A percentile compares a stretch with the other conserved stretches of the same genome.
phyloP scores from a whole-genome alignment of 2,888 invertebrate species.

The Acrocyrtus sp. region DNA sequence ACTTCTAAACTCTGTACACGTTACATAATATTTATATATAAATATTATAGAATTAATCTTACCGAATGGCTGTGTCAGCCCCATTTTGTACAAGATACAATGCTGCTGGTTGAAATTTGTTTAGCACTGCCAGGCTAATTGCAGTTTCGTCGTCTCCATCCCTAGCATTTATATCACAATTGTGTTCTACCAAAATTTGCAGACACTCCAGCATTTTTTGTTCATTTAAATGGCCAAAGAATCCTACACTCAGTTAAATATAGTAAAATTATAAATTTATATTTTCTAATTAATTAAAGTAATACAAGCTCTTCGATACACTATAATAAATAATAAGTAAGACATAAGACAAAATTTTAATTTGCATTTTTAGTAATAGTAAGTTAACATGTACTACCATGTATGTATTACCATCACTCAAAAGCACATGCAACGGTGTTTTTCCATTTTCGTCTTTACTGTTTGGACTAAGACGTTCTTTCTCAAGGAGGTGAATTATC shows the following conservation, averaged over 20 bases:
- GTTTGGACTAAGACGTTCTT: background rate
- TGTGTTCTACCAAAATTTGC: conserved; percentile 1
- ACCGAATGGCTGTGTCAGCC: conserved; percentile 35
- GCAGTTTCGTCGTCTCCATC: conserved; percentile 29
- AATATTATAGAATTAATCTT: too few species aligned
- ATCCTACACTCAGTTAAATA: conserved; percentile 17
- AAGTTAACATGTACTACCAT: too few species aligned
- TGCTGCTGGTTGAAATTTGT: conserved; percentile 36
- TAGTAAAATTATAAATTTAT: background rate
- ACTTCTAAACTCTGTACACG: too few species aligned
- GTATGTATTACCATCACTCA: conserved; percentile 46
- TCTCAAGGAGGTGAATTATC: conserved; percentile 5
- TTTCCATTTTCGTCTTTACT: background rate
- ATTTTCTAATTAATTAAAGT: too few species aligned
- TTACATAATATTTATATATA: too few species aligned
- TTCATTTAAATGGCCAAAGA: conserved; percentile 42
- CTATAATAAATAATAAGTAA: background rate
- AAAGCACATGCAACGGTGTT: conserved; percentile 31
- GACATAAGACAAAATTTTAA: background rate
- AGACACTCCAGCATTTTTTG: conserved; percentile 36
- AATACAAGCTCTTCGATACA: too few species aligned
- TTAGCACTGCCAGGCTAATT: conserved; percentile 25
- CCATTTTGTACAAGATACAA: conserved; percentile 25
- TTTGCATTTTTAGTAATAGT: too few species aligned
- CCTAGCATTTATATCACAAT: conserved; percentile 30